phyloP scores from a whole-genome alignment of 2,113 vertebrate species.

The Harpagus bidentatus region DNA sequence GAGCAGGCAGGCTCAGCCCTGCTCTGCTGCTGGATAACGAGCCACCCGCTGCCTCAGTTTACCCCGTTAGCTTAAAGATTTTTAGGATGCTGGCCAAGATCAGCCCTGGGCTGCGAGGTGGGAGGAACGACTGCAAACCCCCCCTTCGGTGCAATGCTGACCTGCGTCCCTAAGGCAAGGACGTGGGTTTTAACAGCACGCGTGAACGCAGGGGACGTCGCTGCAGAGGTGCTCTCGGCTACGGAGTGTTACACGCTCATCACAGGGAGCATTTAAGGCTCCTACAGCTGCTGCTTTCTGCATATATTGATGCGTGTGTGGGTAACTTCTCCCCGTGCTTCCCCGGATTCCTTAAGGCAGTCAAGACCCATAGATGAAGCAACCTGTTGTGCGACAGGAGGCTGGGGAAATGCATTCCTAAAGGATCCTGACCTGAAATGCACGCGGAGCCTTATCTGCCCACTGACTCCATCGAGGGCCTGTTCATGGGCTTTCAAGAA shows the following conservation, averaged over 20 bases:
- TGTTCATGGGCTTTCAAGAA: background rate
- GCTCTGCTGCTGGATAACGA: background rate
- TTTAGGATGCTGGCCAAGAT: background rate
- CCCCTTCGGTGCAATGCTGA: background rate
- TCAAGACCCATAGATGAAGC: background rate
- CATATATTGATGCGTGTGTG: fast-evolving
- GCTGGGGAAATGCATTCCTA: too few species aligned
- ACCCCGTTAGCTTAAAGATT: background rate
- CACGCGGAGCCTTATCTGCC: fast-evolving
- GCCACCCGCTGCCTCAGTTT: background rate
- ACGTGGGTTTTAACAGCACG: background rate
- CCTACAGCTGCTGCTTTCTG: background rate
- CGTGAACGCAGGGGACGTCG: fast-evolving
- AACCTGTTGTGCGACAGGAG: background rate
- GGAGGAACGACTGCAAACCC: background rate
- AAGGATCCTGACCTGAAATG: background rate
- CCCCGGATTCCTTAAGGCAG: background rate
- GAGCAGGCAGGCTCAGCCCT: background rate
- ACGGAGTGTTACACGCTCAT: fast-evolving
- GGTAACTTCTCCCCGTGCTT: background rate
- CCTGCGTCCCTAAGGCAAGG: background rate
- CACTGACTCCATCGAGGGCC: too few species aligned
- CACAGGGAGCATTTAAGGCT: background rate
- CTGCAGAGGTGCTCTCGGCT: background rate
- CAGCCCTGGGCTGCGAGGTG: background rate